A percentile compares a stretch with the other conserved stretches of the same genome.
phyloP scores from a whole-genome alignment of 2,888 invertebrate genomes.

The Margaritifera margaritifera region DNA sequence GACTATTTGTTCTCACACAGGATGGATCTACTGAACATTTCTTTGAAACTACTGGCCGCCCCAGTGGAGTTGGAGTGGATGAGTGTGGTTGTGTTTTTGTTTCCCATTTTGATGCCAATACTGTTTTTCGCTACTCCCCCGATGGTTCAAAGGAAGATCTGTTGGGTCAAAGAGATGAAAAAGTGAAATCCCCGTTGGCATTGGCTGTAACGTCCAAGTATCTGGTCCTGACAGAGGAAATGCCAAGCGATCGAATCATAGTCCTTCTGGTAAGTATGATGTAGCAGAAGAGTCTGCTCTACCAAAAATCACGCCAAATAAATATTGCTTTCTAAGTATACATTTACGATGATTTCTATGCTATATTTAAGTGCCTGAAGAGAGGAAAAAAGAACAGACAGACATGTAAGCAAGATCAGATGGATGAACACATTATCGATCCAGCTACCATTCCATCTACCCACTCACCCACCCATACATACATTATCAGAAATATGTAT shows the following conservation, averaged over 20 bases:
- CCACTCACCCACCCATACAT: no score
- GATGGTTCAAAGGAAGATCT: constrained; percentile 26
- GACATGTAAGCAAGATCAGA: no score
- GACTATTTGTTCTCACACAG: constrained; percentile 32
- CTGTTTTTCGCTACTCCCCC: constrained; percentile 24
- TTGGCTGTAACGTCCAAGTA: constrained; percentile 19
- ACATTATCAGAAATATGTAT: no score
- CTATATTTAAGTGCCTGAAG: no score
- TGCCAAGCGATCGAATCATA: constrained; percentile 39
- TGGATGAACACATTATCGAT: no score
- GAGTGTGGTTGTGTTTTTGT: constrained; percentile 31
- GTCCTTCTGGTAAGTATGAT: constrained; percentile 29
- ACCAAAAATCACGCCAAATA: no score
- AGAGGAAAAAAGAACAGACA: no score
- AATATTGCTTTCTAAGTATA: no score
- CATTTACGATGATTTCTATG: no score
- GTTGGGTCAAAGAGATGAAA: constrained; percentile 21
- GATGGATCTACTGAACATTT: constrained; percentile 30
- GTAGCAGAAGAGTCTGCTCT: no score
- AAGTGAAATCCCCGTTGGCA: constrained; percentile 35
- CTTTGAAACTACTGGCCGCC: constrained; percentile 35
- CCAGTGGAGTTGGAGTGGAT: constrained; percentile 39
- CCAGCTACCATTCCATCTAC: no score
- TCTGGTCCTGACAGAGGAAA: constrained; percentile 42
- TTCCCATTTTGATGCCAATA: constrained; percentile 37